Evolutionary conservation across 53 echinoderm and acorn worm genomes (phyloP), one percentile per base, ranked within the genome.

Genomic region (Henricia sp.): DNA sequence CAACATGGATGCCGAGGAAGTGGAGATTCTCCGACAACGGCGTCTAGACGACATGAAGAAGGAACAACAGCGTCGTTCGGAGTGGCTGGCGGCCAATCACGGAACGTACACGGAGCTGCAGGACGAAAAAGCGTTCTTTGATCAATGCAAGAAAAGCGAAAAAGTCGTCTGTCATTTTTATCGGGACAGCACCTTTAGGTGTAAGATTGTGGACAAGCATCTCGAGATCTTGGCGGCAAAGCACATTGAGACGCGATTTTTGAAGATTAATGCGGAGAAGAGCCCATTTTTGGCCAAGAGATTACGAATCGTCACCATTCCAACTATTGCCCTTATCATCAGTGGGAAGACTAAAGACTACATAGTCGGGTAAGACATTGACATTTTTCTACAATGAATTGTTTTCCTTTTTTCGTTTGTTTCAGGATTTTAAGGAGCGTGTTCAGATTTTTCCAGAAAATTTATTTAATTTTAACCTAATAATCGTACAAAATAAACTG

Each of bases 191-290:
- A 84, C 97, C 52, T 85, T 90, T 34, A 80, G 97, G 19, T 97
- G 97, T 54, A 92, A 89, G 87, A 94, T 96, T 12, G 72, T 96
- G 33, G 97, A 97, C 89, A 94, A 90, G 69, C 97, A 97, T 65
- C 68, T 97, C 30, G 25, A 54, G 0, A 83, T 76, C 64, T 71
- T 97, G 67, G 91, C 94, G 3, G 59, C 83, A 2, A 97, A 97
- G 52, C 97, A 97, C 70, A 65, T 97, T 4, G 97, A 97, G 83
- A 97, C 97, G 17, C 82, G 97, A 24, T 97, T 97, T 55, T 71
- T 97, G 52, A 97, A 97, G 85, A 97, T 97, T 68, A 90, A 97
- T 54, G 97, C 91, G 4, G 94, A 94, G 70, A 97, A 97, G 68
- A 73, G 84, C n/a, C 97, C 97, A 19, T 97, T 94, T 58, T 90